Evolutionary conservation across 2,888 invertebrate genomes (phyloP).

Genomic region (Drosophila nr. perissopoda): DNA sequence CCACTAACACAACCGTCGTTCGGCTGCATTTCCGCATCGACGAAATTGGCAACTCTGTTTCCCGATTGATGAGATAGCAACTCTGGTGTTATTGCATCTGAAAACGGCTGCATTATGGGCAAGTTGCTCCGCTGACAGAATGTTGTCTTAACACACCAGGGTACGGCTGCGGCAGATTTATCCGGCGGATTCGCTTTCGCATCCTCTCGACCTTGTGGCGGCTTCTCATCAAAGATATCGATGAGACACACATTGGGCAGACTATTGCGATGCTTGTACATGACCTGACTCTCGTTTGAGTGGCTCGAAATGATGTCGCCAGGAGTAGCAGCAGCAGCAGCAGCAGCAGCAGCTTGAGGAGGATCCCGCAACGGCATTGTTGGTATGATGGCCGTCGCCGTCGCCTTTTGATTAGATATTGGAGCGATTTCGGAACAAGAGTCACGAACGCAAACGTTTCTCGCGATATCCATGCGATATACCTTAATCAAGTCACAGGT

Average conservation of each 20-base stretch:
- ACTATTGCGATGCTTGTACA: constrained; percentile 80
- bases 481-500: constrained; percentile 55
- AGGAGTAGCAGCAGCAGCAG: constrained; percentile 18
- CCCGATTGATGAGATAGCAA: constrained; percentile 1
- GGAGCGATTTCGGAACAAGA: constrained; percentile 69
- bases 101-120: constrained; percentile 21
- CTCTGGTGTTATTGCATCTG: constrained; percentile 14
- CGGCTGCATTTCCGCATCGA: constrained; percentile 37
- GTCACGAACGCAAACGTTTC: constrained; percentile 90
- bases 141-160: constrained; percentile 63
- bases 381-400: constrained; percentile 2
- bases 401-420: constrained; percentile 27
- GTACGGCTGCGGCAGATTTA: constrained; percentile 12
- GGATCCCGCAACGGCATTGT: constrained; percentile 30
- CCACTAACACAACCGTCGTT: constrained; percentile 89
- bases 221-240: constrained; percentile 64
- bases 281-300: constrained; percentile 31
- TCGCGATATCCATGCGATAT: constrained; percentile 93
- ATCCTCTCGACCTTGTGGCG: constrained; percentile 3
- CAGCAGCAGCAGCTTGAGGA: constrained; percentile 13
- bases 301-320: constrained; percentile 32
- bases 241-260: constrained; percentile 83
- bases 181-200: neutral
- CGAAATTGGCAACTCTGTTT: neutral
- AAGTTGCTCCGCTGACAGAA: constrained; percentile 52